Evolutionary conservation across 2,888 invertebrate genomes (phyloP), one percentile per base, ranked within the genome.

Genomic region (Diarsia dahlii): DNA sequence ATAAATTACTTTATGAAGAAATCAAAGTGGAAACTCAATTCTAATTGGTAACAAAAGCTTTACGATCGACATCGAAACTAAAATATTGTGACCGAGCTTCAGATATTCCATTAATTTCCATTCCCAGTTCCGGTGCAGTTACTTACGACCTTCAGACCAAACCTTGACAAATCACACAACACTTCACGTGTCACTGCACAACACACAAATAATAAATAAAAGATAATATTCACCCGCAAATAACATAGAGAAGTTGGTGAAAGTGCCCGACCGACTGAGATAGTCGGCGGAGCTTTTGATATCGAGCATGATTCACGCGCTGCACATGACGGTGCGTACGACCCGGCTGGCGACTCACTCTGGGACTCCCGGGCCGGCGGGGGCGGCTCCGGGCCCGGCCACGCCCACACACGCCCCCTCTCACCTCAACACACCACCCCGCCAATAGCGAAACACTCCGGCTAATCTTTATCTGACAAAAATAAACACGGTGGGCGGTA

Each of bases 191-290:
- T 82, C 93, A 93, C 93, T 89, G 87, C 91, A 92, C 92, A 87
- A 78, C 87, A 85, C 86, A 84, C 87, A 90, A 78, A 62, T 72
- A 78, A 72, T 20, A 0, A 39, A 74, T 65, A 74, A 15, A 60
- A 77, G 68, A 68, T 23, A 95, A 73, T 94, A 97, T 96, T 97
- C 98, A 98, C 98, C 98, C 96, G 98, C 98, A 97, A 99, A 99
- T 93, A 99, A 97, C 99, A 99, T 99, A 96, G 99, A 99, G 97
- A 99, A 98, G 97, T 99, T 99, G 95, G 99, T 98, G 95, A 99
- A 99, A 85, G 99, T 98, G 94, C 98, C 98, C 94, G 98, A 98
- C 97, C 98, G 98, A 96, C 98, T 98, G 93, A 99, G 97, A 97
- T 99, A 99, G 97, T 99, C 98, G 96, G 98, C 98, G 92, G 98